Conservation (phyloP, 2,888 invertebrate species). For the Lasioglossum lativentre region DNA sequence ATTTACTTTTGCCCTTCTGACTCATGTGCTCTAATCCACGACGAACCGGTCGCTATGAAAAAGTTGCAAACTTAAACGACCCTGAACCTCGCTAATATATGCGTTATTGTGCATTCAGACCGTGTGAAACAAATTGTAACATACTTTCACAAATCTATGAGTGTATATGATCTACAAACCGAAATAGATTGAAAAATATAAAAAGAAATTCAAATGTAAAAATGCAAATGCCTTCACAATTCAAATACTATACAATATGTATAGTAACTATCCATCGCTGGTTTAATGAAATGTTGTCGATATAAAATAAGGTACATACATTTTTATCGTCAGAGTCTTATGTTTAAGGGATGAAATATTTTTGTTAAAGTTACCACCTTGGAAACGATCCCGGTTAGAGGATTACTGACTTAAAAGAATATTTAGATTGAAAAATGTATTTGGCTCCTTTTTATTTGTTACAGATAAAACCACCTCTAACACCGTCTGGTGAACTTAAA, state of each 20-base stretch:
- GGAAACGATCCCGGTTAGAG: no score
- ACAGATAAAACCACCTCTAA: constrained; percentile 87
- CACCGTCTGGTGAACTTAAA: constrained; percentile 91
- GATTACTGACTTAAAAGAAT: neutral
- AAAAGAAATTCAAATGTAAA: neutral
- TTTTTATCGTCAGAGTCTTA: neutral
- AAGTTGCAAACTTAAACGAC: constrained; percentile 61
- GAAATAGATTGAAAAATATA: neutral
- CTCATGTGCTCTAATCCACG: constrained; percentile 72
- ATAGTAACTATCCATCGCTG: no score
- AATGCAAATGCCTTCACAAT: neutral
- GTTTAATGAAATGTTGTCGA: neutral
- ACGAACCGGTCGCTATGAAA: constrained; percentile 61
- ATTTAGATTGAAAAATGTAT: neutral
- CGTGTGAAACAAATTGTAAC: constrained; percentile 17
- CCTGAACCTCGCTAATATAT: constrained; percentile 58
- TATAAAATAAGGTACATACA: neutral
- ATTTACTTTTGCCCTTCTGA: constrained; percentile 69
- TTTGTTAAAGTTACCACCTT: neutral
- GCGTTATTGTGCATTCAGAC: constrained; percentile 35
- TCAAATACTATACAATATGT: neutral
- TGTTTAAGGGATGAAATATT: neutral
- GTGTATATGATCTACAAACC: no score
- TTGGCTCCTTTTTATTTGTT: constrained; percentile 62
- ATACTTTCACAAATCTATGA: neutral